Evolutionary conservation across 1,140 invertebrate genomes (phyloP).

Genomic region (Heliconius himera): DNA sequence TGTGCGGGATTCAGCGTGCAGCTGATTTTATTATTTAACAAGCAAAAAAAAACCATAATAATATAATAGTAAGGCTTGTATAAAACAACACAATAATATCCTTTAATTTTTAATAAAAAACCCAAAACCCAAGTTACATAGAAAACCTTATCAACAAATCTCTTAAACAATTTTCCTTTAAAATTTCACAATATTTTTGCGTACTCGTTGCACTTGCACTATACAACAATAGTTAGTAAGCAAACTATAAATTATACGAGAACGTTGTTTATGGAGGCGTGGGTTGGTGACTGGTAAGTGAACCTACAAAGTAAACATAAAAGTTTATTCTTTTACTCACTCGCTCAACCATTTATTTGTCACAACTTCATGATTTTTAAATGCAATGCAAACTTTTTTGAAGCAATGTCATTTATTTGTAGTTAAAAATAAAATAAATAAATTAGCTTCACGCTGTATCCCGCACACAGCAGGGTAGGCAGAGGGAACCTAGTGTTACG

Average conservation of each 20-base stretch:
- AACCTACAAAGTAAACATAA: conserved; percentile 18
- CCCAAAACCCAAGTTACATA: background rate
- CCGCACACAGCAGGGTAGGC: no score
- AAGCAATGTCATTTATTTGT: background rate
- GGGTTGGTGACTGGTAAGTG: conserved; percentile 20
- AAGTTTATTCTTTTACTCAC: conserved; percentile 1
- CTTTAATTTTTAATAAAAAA: background rate
- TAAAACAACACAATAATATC: background rate
- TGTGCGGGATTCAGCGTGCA: no score
- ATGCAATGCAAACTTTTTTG: conserved; percentile 6
- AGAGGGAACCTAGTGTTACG: no score
- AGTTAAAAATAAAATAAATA: no score
- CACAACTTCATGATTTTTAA: conserved; percentile 4
- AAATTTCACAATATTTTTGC: conserved; percentile 7
- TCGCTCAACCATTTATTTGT: background rate
- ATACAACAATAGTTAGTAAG: conserved; percentile 22
- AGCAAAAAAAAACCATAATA: background rate
- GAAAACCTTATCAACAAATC: conserved; percentile 7
- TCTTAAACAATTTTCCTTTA: conserved; percentile 7
- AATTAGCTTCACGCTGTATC: no score
- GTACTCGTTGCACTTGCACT: background rate
- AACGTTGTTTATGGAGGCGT: conserved; percentile 15
- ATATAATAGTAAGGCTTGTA: background rate
- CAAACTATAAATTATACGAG: conserved; percentile 23
- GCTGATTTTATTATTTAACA: no score